phyloP scores from a whole-genome alignment of 2,888 invertebrate species.

The Monochamus alternatus region DNA sequence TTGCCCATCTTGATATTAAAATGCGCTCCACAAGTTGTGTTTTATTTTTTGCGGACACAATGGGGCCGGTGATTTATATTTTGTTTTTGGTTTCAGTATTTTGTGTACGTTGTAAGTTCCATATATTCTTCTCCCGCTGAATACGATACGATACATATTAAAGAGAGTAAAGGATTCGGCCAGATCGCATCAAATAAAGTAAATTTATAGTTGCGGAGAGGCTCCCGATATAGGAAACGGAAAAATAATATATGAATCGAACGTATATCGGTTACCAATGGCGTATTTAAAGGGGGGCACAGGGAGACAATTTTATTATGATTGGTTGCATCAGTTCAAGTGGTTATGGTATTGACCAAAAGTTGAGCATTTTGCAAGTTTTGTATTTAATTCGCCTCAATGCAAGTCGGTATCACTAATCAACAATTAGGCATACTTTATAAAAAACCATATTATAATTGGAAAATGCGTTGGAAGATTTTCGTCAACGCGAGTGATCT shows the following conservation, averaged over 20 bases:
- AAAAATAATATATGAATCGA: not conserved
- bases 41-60: slow-evolving; percentile 22
- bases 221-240: not conserved
- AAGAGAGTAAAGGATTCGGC: slow-evolving; percentile 7
- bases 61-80: slow-evolving; percentile 24
- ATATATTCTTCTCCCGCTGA: not conserved
- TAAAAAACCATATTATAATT: too few relatives aligned
- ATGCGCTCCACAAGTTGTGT: slow-evolving; percentile 23
- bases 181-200: slow-evolving; percentile 10
- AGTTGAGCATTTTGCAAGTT: too few relatives aligned
- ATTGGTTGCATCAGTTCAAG: too few relatives aligned
- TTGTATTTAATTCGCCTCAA: too few relatives aligned
- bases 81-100: slow-evolving; percentile 21
- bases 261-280: not conserved
- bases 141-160: slow-evolving; percentile 9
- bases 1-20: slow-evolving; percentile 37
- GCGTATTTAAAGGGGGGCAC: too few relatives aligned
- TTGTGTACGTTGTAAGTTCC: slow-evolving; percentile 5
- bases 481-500: too few relatives aligned
- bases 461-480: too few relatives aligned
- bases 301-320: too few relatives aligned
- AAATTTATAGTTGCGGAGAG: not conserved
- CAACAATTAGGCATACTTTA: too few relatives aligned
- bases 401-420: too few relatives aligned
- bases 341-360: too few relatives aligned